Evolutionary conservation across 2,888 invertebrate species (phyloP).

Genomic region (Zygaena filipendulae): DNA sequence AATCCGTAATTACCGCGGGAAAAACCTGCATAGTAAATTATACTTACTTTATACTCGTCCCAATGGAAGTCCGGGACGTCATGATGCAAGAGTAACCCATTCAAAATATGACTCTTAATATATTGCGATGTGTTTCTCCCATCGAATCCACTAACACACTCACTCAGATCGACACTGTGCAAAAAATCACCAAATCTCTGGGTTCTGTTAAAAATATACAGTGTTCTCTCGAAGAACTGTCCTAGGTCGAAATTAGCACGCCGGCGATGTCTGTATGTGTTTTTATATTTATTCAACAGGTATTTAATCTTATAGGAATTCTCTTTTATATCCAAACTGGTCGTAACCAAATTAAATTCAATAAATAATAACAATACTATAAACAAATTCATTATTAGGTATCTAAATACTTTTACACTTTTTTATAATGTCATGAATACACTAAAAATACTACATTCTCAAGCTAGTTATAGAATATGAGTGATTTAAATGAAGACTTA

Average conservation of each 20-base stretch:
- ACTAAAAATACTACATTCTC: no score
- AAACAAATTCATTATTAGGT: no score
- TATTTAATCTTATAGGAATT: constrained; percentile 24
- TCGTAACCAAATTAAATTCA: constrained; percentile 21
- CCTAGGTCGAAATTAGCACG: constrained; percentile 19
- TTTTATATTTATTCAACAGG: constrained; percentile 23
- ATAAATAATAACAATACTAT: constrained; percentile 23
- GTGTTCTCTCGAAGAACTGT: constrained; percentile 23
- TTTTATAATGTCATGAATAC: no score
- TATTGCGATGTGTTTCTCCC: constrained; percentile 17
- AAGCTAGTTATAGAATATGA: no score
- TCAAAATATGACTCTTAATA: constrained; percentile 26
- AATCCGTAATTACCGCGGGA: no score
- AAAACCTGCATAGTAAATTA: no score
- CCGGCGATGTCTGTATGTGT: constrained; percentile 18
- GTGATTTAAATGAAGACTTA: no score
- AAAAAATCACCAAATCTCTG: constrained; percentile 28
- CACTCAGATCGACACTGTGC: constrained; percentile 28
- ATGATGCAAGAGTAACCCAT: constrained; percentile 31
- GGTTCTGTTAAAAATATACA: constrained; percentile 27
- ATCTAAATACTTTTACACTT: no score
- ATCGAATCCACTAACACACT: constrained; percentile 21
- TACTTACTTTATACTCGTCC: constrained; percentile 51
- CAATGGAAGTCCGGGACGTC: constrained; percentile 41
- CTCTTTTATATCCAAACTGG: constrained; percentile 24